Conservation (phyloP, 2,113 vertebrate species). For the Balaeniceps rex region DNA sequence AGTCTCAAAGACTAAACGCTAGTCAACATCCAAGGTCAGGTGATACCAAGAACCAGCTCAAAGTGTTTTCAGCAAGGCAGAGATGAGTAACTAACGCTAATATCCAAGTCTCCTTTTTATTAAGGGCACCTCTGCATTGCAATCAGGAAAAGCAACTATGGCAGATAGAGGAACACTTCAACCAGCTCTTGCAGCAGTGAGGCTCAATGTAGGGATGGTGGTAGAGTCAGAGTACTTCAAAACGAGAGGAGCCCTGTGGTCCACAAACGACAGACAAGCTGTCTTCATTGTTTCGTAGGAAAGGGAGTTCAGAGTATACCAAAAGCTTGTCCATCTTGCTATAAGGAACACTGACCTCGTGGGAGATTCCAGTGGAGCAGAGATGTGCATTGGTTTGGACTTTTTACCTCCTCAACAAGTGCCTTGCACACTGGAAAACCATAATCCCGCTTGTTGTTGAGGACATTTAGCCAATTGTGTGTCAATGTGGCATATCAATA, state of each 20-base stretch:
- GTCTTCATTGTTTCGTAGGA: not conserved
- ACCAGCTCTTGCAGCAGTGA: not conserved
- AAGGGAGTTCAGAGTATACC: not conserved
- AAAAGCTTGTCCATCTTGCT: not conserved
- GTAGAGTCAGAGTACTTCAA: not conserved
- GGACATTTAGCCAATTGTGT: not conserved
- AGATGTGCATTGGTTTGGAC: not conserved
- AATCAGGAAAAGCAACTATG: not conserved
- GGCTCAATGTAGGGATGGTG: not conserved
- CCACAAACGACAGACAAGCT: not conserved
- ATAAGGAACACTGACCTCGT: not conserved
- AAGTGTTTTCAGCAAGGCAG: not conserved
- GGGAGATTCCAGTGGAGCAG: not conserved
- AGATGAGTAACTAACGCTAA: not conserved
- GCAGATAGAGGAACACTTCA: not conserved
- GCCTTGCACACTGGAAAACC: not conserved
- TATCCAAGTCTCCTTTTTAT: not conserved
- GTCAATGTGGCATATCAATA: not conserved
- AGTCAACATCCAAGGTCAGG: slow-evolving; percentile 45
- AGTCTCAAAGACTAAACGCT: slow-evolving; percentile 38
- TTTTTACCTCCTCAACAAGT: not conserved
- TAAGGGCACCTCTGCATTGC: not conserved
- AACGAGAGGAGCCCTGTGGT: not conserved
- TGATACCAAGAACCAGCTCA: not conserved
- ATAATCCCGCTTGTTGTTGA: not conserved